A percentile compares a stretch with the other conserved stretches of the same genome.
phyloP scores from a whole-genome alignment of 2,888 invertebrate species.

The Oscheius sp. region DNA sequence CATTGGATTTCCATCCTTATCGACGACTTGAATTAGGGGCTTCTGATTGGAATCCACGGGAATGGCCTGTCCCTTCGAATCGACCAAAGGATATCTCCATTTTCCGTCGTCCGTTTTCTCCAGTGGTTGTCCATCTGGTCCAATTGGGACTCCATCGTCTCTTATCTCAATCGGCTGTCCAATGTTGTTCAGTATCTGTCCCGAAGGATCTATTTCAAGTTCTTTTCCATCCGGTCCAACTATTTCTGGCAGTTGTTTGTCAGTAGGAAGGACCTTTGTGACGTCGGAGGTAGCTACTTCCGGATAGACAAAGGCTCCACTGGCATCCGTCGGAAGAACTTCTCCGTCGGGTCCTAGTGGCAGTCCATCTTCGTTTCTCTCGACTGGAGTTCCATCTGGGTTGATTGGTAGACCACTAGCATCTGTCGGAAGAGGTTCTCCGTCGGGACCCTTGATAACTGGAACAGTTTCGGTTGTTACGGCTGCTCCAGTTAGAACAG shows the following conservation, averaged over 20 bases:
- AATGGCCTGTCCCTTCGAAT: slow-evolving; percentile 49
- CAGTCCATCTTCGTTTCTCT: slow-evolving; percentile 38
- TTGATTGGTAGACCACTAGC: slow-evolving; percentile 33
- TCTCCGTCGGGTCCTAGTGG: slow-evolving; percentile 38
- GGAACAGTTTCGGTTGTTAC: slow-evolving; percentile 38
- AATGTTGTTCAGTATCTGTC: slow-evolving; percentile 41
- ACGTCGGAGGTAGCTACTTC: too few species aligned
- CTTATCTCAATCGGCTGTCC: slow-evolving; percentile 51
- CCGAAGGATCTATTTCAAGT: slow-evolving; percentile 11
- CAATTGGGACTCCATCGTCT: slow-evolving; percentile 51
- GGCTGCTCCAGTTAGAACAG: slow-evolving; percentile 54
- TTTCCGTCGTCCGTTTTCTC: slow-evolving; percentile 56
- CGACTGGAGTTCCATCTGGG: slow-evolving; percentile 39
- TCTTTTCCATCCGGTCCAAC: slow-evolving; percentile 50
- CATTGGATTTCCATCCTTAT: slow-evolving; percentile 48
- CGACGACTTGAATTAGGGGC: slow-evolving; percentile 45
- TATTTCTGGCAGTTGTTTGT: slow-evolving; percentile 33
- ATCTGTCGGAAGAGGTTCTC: slow-evolving; percentile 41
- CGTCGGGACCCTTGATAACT: slow-evolving; percentile 38
- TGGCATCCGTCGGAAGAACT: slow-evolving; percentile 45
- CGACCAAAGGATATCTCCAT: slow-evolving; percentile 55
- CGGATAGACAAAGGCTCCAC: not conserved
- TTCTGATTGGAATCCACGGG: slow-evolving; percentile 47
- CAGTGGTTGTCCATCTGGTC: slow-evolving; percentile 54
- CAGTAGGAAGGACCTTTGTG: slow-evolving; percentile 38